Percentiles rank a stretch among this genome's conserved stretches.
phyloP scores from a whole-genome alignment of 2,888 invertebrate genomes.

The Tolmerus cingulatus region DNA sequence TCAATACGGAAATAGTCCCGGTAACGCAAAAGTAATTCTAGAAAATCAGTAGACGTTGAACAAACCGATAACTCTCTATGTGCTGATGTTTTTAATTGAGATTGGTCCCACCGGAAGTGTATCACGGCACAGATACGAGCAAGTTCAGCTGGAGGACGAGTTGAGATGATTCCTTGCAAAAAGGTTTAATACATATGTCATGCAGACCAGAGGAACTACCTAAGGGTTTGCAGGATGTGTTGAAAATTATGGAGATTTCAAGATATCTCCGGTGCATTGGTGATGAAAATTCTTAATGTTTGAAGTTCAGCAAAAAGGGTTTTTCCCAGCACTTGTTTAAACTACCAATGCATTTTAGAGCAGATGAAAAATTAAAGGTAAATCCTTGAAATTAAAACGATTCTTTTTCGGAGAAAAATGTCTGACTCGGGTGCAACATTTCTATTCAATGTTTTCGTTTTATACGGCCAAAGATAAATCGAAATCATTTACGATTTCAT shows the following conservation, averaged over 20 bases:
- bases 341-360: not conserved
- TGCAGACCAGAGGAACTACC: not conserved
- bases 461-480: not conserved
- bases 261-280: not conserved
- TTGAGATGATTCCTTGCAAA: not conserved
- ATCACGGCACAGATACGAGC: not conserved
- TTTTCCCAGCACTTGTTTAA: not conserved
- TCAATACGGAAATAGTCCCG: not conserved
- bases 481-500: not conserved
- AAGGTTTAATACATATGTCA: not conserved
- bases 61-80: slow-evolving; percentile 1
- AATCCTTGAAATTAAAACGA: not conserved
- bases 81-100: slow-evolving; percentile 21
- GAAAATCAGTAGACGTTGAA: not conserved
- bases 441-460: not conserved
- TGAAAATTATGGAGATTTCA: not conserved
- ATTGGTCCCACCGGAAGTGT: slow-evolving; percentile 14
- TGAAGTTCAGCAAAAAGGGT: not conserved
- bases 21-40: not conserved
- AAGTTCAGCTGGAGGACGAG: not conserved
- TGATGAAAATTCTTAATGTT: not conserved
- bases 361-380: not conserved
- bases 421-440: not conserved
- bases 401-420: not conserved
- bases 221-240: not conserved